A percentile compares a stretch with the other conserved stretches of the same genome.
Conservation (phyloP, 92 coral and sea anemone genomes). For the Plumapathes pennacea region DNA sequence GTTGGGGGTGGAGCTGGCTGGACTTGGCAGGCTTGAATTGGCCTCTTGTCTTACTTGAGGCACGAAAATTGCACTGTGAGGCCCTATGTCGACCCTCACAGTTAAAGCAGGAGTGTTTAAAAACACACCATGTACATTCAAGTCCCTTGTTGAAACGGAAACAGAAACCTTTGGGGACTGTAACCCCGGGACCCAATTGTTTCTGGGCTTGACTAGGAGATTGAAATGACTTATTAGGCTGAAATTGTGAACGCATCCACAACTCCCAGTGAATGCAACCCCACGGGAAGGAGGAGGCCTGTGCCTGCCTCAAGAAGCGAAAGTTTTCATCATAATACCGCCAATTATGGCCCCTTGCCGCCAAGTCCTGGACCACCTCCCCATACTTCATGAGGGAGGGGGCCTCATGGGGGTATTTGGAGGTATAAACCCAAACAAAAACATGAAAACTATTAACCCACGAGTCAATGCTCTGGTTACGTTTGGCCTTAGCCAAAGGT, state of each 20-base stretch:
- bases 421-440: constrained; percentile 42
- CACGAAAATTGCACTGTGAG: constrained; percentile 45
- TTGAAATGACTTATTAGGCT: background rate
- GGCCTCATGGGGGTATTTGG: constrained; percentile 46
- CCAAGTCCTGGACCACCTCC: constrained; percentile 54
- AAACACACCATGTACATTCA: constrained; percentile 38
- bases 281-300: constrained; percentile 29
- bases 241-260: constrained; percentile 41
- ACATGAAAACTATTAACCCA: constrained; percentile 39
- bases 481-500: constrained; percentile 34
- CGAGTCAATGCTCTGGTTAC: constrained; percentile 3
- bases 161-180: constrained; percentile 34
- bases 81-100: constrained; percentile 44
- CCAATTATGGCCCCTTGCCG: constrained; percentile 49
- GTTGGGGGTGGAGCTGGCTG: constrained; percentile 1
- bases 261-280: constrained; percentile 40
- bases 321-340: constrained; percentile 52
- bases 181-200: background rate
- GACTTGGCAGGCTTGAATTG: background rate
- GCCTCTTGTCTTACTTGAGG: background rate
- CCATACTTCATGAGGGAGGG: constrained; percentile 60
- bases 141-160: constrained; percentile 22
- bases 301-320: constrained; percentile 38
- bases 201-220: background rate
- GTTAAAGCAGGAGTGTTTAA: constrained; percentile 47